Percentiles rank a stretch among this genome's conserved stretches.
Evolutionary conservation across 2,888 invertebrate species (phyloP).

Genomic region (Rhimphoctona megacephalus): DNA sequence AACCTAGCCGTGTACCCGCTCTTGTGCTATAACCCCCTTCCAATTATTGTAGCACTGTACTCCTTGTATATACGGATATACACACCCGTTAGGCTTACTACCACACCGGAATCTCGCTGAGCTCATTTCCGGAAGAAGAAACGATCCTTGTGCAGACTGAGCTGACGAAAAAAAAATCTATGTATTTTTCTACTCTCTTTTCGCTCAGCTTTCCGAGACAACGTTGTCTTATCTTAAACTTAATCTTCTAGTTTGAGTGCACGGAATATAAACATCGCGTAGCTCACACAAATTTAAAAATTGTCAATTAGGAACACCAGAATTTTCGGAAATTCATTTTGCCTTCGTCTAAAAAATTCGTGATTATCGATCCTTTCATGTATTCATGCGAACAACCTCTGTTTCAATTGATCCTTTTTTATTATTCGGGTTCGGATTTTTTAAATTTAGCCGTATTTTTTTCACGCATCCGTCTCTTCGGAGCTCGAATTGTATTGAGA

Average conservation of each 20-base stretch:
- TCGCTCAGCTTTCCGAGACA: not conserved
- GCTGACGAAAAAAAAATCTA: constrained; percentile 4
- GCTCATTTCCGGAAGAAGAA: constrained; percentile 33
- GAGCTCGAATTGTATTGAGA: not conserved
- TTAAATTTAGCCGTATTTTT: not conserved
- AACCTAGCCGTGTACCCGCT: constrained; percentile 11
- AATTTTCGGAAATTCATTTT: not conserved
- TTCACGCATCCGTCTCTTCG: not conserved
- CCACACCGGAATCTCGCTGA: constrained; percentile 3
- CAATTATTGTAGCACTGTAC: constrained; percentile 34
- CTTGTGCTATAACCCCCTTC: constrained; percentile 24
- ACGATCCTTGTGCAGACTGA: constrained; percentile 32
- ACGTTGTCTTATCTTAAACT: constrained; percentile 19
- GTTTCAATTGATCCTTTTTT: not conserved
- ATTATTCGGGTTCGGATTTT: not conserved
- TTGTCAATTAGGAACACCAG: not conserved
- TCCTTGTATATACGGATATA: not conserved
- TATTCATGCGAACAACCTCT: not conserved
- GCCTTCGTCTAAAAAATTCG: not conserved
- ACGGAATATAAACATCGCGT: not conserved
- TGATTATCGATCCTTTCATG: not conserved
- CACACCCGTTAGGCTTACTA: not conserved
- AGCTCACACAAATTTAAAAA: not conserved
- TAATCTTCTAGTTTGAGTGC: not conserved
- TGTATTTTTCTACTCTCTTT: not conserved